Percentiles rank a stretch among this genome's conserved stretches.
Conservation (phyloP, 2,797 vertebrate species). For the Dermochelys coriacea region DNA sequence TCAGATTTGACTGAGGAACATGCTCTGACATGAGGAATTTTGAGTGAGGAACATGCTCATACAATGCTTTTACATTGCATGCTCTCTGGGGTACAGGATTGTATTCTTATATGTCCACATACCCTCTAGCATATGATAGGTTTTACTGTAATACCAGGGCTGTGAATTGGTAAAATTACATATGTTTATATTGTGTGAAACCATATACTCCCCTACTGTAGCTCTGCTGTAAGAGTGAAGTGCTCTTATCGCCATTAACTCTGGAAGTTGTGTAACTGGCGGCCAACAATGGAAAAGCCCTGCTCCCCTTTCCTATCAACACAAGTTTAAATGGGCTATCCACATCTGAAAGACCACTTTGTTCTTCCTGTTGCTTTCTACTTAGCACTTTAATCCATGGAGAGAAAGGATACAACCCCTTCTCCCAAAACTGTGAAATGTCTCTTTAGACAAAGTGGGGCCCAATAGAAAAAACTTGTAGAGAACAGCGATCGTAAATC, state of each 20-base stretch:
- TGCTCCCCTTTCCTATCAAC: background rate
- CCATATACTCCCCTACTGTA: background rate
- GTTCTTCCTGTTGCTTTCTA: background rate
- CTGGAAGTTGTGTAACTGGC: background rate
- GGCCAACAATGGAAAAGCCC: background rate
- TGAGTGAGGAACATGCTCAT: background rate
- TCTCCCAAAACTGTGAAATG: background rate
- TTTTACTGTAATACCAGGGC: background rate
- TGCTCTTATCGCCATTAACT: background rate
- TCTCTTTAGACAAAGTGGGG: background rate
- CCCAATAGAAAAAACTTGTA: no score
- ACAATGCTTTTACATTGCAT: background rate
- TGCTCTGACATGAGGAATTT: no score
- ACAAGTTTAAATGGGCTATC: background rate
- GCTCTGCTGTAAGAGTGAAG: background rate
- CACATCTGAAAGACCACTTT: background rate
- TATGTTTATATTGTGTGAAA: background rate
- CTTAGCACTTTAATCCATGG: background rate
- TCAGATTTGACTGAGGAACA: background rate
- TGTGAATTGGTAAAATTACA: background rate
- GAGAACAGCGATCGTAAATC: background rate
- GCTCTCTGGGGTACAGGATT: background rate
- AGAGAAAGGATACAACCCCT: background rate
- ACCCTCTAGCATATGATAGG: background rate
- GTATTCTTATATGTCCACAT: background rate